Conservation (phyloP, 2,888 invertebrate species). For the Ceramica pisi region DNA sequence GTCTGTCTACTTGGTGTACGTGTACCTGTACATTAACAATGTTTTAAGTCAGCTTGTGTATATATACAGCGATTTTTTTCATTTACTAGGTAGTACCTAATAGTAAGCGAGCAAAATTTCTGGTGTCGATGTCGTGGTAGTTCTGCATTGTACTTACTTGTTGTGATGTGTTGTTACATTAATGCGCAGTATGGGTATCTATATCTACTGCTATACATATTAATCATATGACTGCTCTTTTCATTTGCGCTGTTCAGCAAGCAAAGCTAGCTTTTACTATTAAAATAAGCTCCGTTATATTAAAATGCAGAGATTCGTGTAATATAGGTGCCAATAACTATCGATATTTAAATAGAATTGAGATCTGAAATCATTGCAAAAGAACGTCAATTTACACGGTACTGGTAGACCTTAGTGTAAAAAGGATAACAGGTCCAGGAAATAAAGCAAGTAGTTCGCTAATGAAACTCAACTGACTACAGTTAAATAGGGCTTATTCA, state of each 20-base stretch:
- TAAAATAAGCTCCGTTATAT: neutral
- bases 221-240: slow-evolving; percentile 1
- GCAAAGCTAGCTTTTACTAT: too few species aligned
- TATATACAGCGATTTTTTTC: neutral
- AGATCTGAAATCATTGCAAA: neutral
- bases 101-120: neutral
- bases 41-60: neutral
- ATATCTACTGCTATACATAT: neutral
- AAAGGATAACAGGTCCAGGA: slow-evolving; percentile 48
- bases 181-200: neutral
- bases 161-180: neutral
- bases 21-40: neutral
- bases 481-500: slow-evolving; percentile 26
- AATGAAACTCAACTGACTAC: slow-evolving; percentile 46
- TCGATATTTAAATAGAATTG: neutral
- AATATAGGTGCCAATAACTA: neutral
- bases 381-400: slow-evolving; percentile 4
- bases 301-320: neutral
- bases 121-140: too few species aligned
- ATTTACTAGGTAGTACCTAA: neutral
- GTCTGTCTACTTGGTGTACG: neutral
- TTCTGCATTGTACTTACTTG: neutral
- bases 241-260: neutral
- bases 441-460: slow-evolving; percentile 46
- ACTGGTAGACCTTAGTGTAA: slow-evolving; percentile 30